Evolutionary conservation across 2,888 invertebrate genomes (phyloP), one percentile per base, ranked within the genome.

Genomic region (Eupithecia subfuscata): DNA sequence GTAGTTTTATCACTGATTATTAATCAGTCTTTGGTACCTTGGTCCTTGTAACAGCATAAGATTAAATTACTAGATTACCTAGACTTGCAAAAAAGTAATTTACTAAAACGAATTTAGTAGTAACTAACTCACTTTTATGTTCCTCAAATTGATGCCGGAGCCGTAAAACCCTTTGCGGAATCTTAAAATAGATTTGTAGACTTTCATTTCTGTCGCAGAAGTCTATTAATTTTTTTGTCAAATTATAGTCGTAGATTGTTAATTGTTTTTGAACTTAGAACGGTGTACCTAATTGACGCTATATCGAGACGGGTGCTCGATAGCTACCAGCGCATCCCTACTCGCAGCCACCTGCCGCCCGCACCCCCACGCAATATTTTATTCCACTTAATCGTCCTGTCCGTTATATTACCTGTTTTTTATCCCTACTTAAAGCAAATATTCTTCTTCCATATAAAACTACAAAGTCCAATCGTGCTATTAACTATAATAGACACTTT

Each of bases 341-440:
- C 75, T 78, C 75, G 80, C 89, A 88, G 90, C 91, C 95, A 95
- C 95, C 95, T 95, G 95, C 94, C 92, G 79, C 93, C 91, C 90
- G 92, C 94, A 94, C 94, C 95, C 94, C 92, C 89, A 93, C 92
- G 90, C 90, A 93, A 94, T 93, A 94, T 94, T 94, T 94, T 94
- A 95, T 94, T 94, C 94, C 87, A 92, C 92, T 93, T 94, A 94
- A 94, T 94, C 93, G 94, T 92, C 89, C 89, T 94, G 94, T 94
- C 95, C 94, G 94, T 94, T 94, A 94, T 93, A 91, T 92, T 93
- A 91, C 91, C 91, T 89, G 92, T 92, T 93, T 92, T 91, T 93
- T 93, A 92, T 91, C 87, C 88, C 89, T 88, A 90, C 91, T 91
- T 90, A 92, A 93, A 94, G 94, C 92, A 94, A 94, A 94, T 94